Percentiles rank a stretch among this genome's conserved stretches.
Evolutionary conservation across 2,797 vertebrate species (phyloP).

Genomic region (Darevskia nairensis): DNA sequence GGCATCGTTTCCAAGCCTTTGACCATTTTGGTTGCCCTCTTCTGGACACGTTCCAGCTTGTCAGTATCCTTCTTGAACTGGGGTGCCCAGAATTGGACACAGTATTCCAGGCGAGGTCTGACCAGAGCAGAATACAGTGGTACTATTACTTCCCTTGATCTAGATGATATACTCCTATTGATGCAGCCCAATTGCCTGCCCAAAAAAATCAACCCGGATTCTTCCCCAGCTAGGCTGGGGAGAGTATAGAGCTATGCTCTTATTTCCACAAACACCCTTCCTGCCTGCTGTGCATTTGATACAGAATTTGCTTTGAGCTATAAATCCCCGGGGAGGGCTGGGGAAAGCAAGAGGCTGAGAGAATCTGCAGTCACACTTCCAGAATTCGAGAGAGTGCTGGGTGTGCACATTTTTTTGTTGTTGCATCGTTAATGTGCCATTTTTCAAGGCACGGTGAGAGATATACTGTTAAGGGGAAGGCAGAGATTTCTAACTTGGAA

Average conservation of each 20-base stretch:
- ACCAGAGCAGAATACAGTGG: too few relatives aligned
- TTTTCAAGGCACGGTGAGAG: conserved; percentile 51
- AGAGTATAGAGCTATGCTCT: too few relatives aligned
- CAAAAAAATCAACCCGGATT: neutral
- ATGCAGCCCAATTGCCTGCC: neutral
- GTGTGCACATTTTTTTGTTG: conserved; percentile 35
- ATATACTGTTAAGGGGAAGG: conserved; percentile 52
- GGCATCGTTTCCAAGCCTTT: too few relatives aligned
- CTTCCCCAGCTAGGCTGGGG: neutral
- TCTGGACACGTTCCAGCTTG: too few relatives aligned
- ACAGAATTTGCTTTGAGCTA: neutral
- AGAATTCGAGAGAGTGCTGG: conserved; percentile 26
- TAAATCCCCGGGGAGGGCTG: neutral
- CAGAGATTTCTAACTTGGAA: neutral
- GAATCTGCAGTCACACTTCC: neutral
- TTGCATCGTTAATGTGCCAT: conserved; percentile 24
- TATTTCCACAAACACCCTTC: neutral
- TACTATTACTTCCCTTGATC: too few relatives aligned
- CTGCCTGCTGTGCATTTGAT: neutral
- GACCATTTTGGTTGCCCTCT: too few relatives aligned
- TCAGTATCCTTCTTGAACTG: too few relatives aligned
- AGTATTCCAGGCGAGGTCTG: too few relatives aligned
- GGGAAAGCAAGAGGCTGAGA: neutral
- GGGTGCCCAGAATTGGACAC: too few relatives aligned
- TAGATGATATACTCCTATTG: too few relatives aligned